Base-by-base conservation (phyloP, 2,113 vertebrate genomes). In the Ceyx cyanopectus region DNA sequence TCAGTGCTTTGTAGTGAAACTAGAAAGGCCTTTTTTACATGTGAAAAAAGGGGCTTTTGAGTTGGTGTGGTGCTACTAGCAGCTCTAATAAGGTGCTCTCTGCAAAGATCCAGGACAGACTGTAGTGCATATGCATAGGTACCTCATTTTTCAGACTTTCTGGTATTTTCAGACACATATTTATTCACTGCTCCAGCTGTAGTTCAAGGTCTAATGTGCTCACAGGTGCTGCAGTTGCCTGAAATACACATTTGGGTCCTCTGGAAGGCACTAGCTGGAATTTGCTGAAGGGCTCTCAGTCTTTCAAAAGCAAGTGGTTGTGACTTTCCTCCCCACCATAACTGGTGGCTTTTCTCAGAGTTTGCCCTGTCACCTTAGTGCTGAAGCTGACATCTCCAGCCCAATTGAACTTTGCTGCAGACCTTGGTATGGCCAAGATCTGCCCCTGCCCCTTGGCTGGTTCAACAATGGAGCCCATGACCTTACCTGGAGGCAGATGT, bases 51-150 rank as follows among this genome's bases (percentile, higher is more conserved):
- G 23, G 58, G 23, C 53, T 87, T 83, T 51, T 78, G 48, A 74
- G 60, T 13, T 37, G 23, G 34, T 65, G 27, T 40, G 73, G 53
- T 1, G 1, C 46, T 79, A 61, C 56, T 13, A 8, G 75, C 29
- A 87, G 34, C 76, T 85, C 56, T 87, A 77, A 85, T 46, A 91
- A 87, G 37, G 75, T 83, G 67, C 24, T 81, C 53, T 46, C 48
- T 83, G 29, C 41, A 43, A 79, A 87, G 56, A 82, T 51, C 87
- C 62, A 62, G 80, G 75, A 48, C 68, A 77, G 87, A 76, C 72
- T 32, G 81, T 67, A 37, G 54, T 80, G 26, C 40, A 16, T 21
- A 75, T 53, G 67, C 69, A 53, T 67, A 61, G n/a, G 21, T 76
- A 81, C 81, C 70, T 91, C 27, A 69, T 77, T 87, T 63, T 90